Conservation (phyloP, 2,113 vertebrate genomes). For the Leptobrachium leishanense region DNA sequence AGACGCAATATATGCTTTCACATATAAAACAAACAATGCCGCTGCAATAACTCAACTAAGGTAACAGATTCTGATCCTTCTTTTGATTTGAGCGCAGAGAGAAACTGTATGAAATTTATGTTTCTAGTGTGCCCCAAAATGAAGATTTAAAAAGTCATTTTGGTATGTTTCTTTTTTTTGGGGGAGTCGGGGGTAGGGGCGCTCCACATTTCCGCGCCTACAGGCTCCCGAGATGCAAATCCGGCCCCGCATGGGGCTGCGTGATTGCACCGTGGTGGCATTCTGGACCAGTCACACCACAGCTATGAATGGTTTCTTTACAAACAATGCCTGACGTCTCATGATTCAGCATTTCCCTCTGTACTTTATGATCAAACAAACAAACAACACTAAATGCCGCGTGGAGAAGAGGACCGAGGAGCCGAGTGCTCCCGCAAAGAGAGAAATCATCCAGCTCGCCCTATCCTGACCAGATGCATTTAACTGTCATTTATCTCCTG, state of each 20-base stretch:
- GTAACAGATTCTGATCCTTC: too few relatives aligned
- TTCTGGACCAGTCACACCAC: background rate
- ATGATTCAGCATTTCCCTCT: slow-evolving; percentile 33
- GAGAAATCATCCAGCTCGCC: background rate
- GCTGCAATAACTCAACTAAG: too few relatives aligned
- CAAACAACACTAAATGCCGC: slow-evolving; percentile 5
- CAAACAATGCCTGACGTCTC: slow-evolving; percentile 18
- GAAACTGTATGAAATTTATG: too few relatives aligned
- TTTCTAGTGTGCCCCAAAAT: too few relatives aligned
- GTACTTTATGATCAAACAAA: slow-evolving; percentile 4
- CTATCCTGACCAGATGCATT: background rate
- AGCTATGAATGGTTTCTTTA: slow-evolving; percentile 11
- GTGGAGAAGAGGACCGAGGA: background rate
- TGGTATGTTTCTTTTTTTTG: too few relatives aligned
- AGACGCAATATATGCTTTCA: too few relatives aligned
- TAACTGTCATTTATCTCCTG: slow-evolving; percentile 1
- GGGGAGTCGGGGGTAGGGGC: too few relatives aligned
- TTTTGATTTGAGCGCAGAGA: too few relatives aligned
- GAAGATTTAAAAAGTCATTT: too few relatives aligned
- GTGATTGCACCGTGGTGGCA: slow-evolving; percentile 5
- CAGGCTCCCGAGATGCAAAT: too few relatives aligned
- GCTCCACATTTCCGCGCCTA: too few relatives aligned
- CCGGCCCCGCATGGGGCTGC: background rate
- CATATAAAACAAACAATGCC: too few relatives aligned
- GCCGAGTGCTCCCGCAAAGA: background rate